phyloP scores from a whole-genome alignment of 2,113 vertebrate species.

The Ochotona princeps region DNA sequence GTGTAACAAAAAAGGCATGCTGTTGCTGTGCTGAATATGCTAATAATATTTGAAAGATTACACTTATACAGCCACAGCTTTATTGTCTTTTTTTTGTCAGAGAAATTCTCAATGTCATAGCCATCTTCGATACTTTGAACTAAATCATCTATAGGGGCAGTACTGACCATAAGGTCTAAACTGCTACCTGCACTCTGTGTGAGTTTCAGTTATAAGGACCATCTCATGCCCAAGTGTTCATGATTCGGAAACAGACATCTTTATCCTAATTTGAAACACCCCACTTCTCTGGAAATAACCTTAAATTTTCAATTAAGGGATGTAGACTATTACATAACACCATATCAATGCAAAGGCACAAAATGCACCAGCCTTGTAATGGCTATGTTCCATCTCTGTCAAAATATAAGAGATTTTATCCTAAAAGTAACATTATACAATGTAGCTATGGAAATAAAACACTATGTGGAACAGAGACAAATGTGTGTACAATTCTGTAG shows the following conservation, averaged over 20 bases:
- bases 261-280: slow-evolving; percentile 32
- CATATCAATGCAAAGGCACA: slow-evolving; percentile 30
- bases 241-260: slow-evolving; percentile 37
- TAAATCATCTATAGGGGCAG: background rate
- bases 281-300: slow-evolving; percentile 34
- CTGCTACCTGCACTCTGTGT: background rate
- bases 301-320: slow-evolving; percentile 21
- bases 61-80: background rate
- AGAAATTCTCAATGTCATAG: slow-evolving; percentile 28
- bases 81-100: slow-evolving; percentile 23
- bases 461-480: background rate
- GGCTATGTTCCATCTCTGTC: background rate
- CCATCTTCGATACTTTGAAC: slow-evolving; percentile 20
- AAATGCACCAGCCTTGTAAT: background rate
- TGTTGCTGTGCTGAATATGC: slow-evolving; percentile 45
- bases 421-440: slow-evolving; percentile 45
- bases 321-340: slow-evolving; percentile 33
- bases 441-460: slow-evolving; percentile 45
- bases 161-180: background rate
- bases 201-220: slow-evolving; percentile 31
- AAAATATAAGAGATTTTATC: slow-evolving; percentile 42
- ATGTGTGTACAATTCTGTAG: background rate
- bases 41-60: slow-evolving; percentile 19
- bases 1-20: slow-evolving; percentile 66
- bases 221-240: background rate